phyloP scores from a whole-genome alignment of 2,888 invertebrate genomes.

The Drosophila leonis region DNA sequence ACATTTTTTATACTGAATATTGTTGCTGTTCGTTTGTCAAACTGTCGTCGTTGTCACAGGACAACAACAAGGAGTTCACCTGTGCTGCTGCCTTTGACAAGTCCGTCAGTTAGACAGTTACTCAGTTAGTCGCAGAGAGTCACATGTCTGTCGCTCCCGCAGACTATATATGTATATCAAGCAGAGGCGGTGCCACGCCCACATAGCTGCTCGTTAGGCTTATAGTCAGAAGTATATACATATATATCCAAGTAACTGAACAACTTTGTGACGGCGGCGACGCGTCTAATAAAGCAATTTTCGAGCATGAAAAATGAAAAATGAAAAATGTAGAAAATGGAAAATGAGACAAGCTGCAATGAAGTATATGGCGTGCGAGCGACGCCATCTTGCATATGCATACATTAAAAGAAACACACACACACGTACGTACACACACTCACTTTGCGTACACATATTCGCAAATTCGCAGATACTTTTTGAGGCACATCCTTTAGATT shows the following conservation, averaged over 20 bases:
- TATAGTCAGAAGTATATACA: background rate
- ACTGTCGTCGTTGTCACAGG: constrained; percentile 21
- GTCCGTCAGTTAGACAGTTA: constrained; percentile 46
- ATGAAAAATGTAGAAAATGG: constrained; percentile 34
- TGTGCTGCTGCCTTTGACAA: constrained; percentile 34
- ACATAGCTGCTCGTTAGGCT: constrained; percentile 39
- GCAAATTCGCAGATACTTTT: constrained; percentile 77
- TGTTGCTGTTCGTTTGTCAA: constrained; percentile 55
- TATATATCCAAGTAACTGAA: background rate
- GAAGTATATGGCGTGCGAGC: constrained; percentile 33
- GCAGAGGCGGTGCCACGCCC: background rate
- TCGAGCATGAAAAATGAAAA: constrained; percentile 25
- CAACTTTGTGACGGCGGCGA: constrained; percentile 17
- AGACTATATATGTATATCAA: background rate
- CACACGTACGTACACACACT: constrained; percentile 34
- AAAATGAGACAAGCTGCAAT: constrained; percentile 64
- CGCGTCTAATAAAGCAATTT: constrained; percentile 65
- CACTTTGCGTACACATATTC: constrained; percentile 47
- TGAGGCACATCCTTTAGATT: constrained; percentile 56
- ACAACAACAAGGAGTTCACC: constrained; percentile 37
- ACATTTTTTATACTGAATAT: constrained; percentile 7
- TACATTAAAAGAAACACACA: constrained; percentile 47
- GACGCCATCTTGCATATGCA: constrained; percentile 64
- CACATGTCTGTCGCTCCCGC: constrained; percentile 25
- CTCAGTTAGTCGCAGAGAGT: constrained; percentile 30